phyloP scores from a whole-genome alignment of 2,113 vertebrate genomes.

The Oncorhynchus gorbuscha region DNA sequence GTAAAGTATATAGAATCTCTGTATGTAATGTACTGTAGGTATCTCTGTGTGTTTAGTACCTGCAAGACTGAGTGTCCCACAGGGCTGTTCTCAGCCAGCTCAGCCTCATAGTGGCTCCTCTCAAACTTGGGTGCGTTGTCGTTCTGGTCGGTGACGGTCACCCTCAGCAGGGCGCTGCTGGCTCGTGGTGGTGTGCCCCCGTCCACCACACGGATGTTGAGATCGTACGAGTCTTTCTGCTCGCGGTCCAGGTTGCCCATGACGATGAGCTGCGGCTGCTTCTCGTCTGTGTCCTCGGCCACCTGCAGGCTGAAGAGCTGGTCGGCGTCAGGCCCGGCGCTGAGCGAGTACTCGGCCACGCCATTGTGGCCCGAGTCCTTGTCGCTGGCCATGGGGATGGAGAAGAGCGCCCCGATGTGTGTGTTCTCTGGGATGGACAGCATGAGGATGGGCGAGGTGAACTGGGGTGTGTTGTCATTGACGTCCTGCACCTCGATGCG shows the following conservation, averaged over 20 bases:
- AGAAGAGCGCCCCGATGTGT: conserved; percentile 83
- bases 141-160: conserved; percentile 93
- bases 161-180: conserved; percentile 89
- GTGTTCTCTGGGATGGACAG: conserved; percentile 95
- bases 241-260: conserved; percentile 93
- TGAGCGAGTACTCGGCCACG: conserved; percentile 88
- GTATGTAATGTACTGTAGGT: too few relatives aligned
- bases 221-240: conserved; percentile 92
- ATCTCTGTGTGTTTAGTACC: conserved; percentile 62
- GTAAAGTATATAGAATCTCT: too few relatives aligned
- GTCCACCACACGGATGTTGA: conserved; percentile 93
- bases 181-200: conserved; percentile 84
- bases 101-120: conserved; percentile 84
- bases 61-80: conserved; percentile 92
- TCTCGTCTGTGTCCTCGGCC: conserved; percentile 87
- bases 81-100: conserved; percentile 90
- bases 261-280: conserved; percentile 91
- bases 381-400: conserved; percentile 89
- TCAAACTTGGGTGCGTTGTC: conserved; percentile 93
- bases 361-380: conserved; percentile 85
- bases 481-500: conserved; percentile 92
- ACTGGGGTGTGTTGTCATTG: conserved; percentile 98
- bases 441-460: conserved; percentile 87
- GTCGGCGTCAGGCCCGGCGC: conserved; percentile 78
- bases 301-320: conserved; percentile 93